Percentiles rank a stretch among this genome's conserved stretches.
Conservation (phyloP, 2,113 vertebrate genomes). For the Boulengeromyrus knoepffleri region DNA sequence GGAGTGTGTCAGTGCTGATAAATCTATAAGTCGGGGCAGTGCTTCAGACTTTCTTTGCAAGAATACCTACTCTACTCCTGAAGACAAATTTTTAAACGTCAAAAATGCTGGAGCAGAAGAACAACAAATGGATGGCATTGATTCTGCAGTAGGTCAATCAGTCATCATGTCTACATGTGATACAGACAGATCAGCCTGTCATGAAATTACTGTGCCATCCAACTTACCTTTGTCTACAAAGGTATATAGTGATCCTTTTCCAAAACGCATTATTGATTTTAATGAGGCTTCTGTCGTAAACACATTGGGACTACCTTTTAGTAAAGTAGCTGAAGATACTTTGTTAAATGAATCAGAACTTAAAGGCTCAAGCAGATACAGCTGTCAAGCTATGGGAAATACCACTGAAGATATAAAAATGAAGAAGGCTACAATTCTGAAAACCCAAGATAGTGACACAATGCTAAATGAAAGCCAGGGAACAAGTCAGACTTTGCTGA, state of each 20-base stretch:
- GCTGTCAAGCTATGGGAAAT: too few species aligned
- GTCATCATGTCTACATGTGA: not conserved
- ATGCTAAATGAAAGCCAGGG: not conserved
- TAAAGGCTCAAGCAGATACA: not conserved
- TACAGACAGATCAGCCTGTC: not conserved
- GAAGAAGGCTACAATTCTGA: not conserved
- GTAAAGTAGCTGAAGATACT: not conserved
- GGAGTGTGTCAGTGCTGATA: not conserved
- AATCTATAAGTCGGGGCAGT: not conserved
- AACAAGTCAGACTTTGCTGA: not conserved
- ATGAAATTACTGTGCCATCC: not conserved
- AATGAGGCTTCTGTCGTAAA: not conserved
- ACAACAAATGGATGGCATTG: not conserved
- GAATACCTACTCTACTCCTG: not conserved
- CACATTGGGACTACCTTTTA: not conserved
- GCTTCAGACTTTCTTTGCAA: not conserved
- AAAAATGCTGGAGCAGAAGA: not conserved
- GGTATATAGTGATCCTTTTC: not conserved
- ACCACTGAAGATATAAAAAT: not conserved
- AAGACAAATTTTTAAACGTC: not conserved
- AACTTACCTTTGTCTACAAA: not conserved
- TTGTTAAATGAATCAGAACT: slow-evolving; percentile 1
- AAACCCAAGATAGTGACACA: not conserved
- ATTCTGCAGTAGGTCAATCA: not conserved
- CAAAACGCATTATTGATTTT: not conserved